Base-by-base conservation (phyloP, 2,888 invertebrate species). In the Pherbina coryleti region DNA sequence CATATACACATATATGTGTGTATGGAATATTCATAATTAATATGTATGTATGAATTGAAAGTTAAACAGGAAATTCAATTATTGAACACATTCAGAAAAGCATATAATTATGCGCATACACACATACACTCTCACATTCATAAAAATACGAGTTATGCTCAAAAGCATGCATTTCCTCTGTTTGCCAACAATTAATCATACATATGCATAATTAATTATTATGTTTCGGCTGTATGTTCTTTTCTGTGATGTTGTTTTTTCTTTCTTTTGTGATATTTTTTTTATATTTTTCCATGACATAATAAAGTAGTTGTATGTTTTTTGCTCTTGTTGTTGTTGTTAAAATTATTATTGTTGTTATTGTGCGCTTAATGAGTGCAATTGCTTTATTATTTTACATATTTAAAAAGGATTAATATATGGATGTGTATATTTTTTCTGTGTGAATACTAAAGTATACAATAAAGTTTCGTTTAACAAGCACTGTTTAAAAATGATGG, bases 191-290 rank as follows among this genome's bases (percentile, higher is more conserved):
- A 75, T 75, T 75, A 75, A 75, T 75, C 75, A 75, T 53, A 28
- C 37, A 67, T 55, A 75, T 75, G 66, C 66, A 75, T 67, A 67
- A 75, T 75, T 75, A 75, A 75, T 75, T 75, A 62, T 69, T 34
- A 22, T 51, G 67, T 37, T 51, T 75, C 55, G 55, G 67, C 34
- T 44, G 7, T 11, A 25, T 22, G 44, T 67, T 11, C 55, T 66
- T 62, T 64, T 44, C 4, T 49, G n/a, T 22, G 11, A 60, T 25
- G 1, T 44, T 44, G 25, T 44, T 44, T 17, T 11, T 28, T 25
- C 2, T 14, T 8, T n/a, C 8, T 73, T 19, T 9, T 19, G 14
- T 31, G 17, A 17, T 53, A n/a, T 25, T 55, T 19, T 11, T 7
- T 11, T 34, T 53, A 4, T 57, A 11, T 22, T 60, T 60, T 9